These are phyloP conservation scores for Pangasius macronema DNA, from an alignment of 2,797 vertebrate genomes.

Conservation along the genomic window DNA sequence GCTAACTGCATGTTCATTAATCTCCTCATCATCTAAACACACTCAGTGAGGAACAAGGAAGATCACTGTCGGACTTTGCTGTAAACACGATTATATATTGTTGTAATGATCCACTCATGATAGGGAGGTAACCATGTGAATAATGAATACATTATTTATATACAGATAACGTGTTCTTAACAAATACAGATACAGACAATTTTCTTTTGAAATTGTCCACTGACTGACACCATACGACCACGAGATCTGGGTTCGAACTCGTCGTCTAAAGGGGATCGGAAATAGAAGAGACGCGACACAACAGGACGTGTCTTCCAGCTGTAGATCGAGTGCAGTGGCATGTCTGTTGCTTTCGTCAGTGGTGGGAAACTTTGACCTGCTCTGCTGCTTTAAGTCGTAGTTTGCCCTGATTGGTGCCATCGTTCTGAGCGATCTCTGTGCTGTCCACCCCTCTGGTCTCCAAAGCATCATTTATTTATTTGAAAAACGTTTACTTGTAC, in stretches of 20 bases:
- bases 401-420: not conserved
- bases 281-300: too few species aligned
- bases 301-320: not conserved
- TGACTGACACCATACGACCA: too few species aligned
- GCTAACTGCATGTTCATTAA: not conserved
- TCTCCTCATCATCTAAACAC: not conserved
- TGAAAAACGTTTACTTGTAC: not conserved
- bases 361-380: not conserved
- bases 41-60: not conserved
- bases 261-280: too few species aligned
- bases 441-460: not conserved
- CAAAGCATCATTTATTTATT: not conserved
- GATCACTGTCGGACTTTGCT: not conserved
- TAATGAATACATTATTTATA: not conserved
- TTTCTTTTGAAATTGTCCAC: not conserved
- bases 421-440: not conserved
- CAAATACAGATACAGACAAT: not conserved
- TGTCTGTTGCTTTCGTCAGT: not conserved
- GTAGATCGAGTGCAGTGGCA: not conserved
- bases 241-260: too few species aligned
- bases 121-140: too few species aligned
- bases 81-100: not conserved
- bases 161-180: not conserved
- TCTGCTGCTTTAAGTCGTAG: not conserved
- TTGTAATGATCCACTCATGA: not conserved